Conservation (phyloP, 2,113 vertebrate species). For the Noturus placidus region DNA sequence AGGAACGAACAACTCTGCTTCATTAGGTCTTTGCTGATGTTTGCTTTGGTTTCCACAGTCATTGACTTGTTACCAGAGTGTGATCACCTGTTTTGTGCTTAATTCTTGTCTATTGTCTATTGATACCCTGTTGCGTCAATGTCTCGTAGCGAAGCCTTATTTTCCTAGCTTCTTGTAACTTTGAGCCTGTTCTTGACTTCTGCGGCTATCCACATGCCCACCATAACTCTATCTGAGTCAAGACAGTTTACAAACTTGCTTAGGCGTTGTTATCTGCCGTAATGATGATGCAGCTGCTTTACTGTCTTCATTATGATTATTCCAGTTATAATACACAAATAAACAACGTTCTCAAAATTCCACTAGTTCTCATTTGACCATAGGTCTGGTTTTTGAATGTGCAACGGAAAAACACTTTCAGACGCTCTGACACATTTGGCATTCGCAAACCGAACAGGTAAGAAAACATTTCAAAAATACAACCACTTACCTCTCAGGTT, state of each 20-base stretch:
- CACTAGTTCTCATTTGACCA: not conserved
- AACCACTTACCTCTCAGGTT: constrained; percentile 66
- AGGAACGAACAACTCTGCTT: not conserved
- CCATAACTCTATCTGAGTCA: not conserved
- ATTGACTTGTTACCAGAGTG: not conserved
- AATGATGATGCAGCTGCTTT: not conserved
- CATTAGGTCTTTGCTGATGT: not conserved
- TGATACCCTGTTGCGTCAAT: not conserved
- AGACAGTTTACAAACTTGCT: not conserved
- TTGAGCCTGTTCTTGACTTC: not conserved
- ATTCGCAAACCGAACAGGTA: not conserved
- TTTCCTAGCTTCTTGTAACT: not conserved
- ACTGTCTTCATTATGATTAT: not conserved
- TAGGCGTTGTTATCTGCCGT: not conserved
- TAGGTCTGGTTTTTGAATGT: not conserved
- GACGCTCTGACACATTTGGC: not conserved
- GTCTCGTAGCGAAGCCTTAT: not conserved
- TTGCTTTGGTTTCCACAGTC: not conserved
- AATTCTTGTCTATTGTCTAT: not conserved
- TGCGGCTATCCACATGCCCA: not conserved
- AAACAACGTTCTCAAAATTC: not conserved
- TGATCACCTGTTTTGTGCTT: not conserved
- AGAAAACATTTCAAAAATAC: no score
- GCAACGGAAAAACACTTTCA: not conserved
- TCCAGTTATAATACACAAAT: not conserved